A percentile compares a stretch with the other conserved stretches of the same genome.
These are phyloP conservation scores for Pogonognathellus flavescens DNA, from an alignment of 1,140 invertebrate genomes.

Conservation along the genomic window DNA sequence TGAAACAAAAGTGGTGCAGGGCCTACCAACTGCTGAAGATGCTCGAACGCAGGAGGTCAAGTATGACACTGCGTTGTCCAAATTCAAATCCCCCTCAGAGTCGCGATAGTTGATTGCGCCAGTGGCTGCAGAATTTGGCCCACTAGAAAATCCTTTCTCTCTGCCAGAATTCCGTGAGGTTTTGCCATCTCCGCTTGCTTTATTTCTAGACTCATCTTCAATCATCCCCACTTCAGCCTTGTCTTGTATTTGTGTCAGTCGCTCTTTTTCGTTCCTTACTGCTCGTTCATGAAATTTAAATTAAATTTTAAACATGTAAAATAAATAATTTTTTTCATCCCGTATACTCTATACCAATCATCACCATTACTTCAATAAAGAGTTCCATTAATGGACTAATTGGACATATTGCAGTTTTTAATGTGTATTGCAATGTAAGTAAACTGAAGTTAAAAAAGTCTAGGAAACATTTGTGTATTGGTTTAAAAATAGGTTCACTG, in stretches of 20 bases:
- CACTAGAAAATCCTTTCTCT: background rate
- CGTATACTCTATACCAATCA: too few species aligned
- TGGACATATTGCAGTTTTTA: too few species aligned
- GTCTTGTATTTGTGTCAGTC: background rate
- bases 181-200: background rate
- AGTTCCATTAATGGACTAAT: too few species aligned
- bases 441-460: too few species aligned
- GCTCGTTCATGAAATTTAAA: too few species aligned
- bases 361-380: too few species aligned
- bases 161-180: background rate
- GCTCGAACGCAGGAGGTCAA: constrained; percentile 41
- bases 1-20: background rate
- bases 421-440: too few species aligned
- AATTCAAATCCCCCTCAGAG: constrained; percentile 33
- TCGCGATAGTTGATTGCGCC: background rate
- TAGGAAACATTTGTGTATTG: too few species aligned
- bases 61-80: constrained; percentile 41
- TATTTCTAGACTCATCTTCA: background rate
- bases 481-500: too few species aligned
- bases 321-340: too few species aligned
- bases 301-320: too few species aligned
- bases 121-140: too few species aligned
- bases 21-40: background rate
- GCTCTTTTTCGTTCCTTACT: constrained; percentile 16
- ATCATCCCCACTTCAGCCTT: background rate